Conservation (phyloP, 2,797 vertebrate genomes). For the Rhodeus uyekii region DNA sequence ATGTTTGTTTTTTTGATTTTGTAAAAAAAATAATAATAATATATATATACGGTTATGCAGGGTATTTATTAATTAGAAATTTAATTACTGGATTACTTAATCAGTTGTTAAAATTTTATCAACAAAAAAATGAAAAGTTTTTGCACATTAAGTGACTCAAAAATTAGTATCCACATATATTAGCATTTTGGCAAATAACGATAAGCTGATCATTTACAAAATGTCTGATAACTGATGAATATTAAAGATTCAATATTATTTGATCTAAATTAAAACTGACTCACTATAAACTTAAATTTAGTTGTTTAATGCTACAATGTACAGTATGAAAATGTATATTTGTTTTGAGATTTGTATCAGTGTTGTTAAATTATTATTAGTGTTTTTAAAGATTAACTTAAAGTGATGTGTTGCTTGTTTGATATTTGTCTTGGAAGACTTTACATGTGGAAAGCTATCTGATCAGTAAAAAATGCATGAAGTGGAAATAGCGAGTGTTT, state of each 20-base stretch:
- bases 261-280: neutral
- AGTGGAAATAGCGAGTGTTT: neutral
- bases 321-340: no score
- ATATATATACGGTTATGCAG: neutral
- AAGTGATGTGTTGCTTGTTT: neutral
- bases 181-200: neutral
- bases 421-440: neutral
- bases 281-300: no score
- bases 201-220: neutral
- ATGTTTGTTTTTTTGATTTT: no score
- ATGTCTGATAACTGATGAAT: neutral
- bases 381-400: neutral
- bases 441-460: neutral
- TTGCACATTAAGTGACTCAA: neutral
- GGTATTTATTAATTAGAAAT: neutral
- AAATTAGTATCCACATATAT: neutral
- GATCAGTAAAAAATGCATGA: neutral
- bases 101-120: neutral
- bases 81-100: neutral
- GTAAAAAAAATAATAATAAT: no score
- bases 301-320: no score
- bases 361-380: neutral
- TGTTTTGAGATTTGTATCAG: no score
- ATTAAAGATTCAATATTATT: neutral
- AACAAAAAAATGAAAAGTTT: neutral